A percentile compares a stretch with the other conserved stretches of the same genome.
phyloP scores from a whole-genome alignment of 2,113 vertebrate species.

The Mormoops blainvillei region DNA sequence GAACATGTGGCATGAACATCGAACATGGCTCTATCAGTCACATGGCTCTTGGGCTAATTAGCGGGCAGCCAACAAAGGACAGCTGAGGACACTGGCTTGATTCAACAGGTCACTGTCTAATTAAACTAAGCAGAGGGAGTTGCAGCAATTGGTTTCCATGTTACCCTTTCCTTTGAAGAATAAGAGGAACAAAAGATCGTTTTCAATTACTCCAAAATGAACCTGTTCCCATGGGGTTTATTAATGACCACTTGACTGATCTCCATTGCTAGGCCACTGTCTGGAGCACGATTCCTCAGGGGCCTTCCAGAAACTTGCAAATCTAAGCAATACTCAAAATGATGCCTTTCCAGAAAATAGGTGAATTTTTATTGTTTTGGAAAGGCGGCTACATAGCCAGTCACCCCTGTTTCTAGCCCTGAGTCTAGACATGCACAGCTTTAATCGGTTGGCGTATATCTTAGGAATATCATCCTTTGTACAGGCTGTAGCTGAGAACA shows the following conservation, averaged over 20 bases:
- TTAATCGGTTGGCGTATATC: neutral
- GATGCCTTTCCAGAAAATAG: neutral
- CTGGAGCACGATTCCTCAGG: neutral
- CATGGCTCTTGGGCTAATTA: conserved; percentile 5
- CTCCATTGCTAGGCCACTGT: neutral
- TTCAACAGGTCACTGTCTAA: neutral
- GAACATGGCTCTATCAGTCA: conserved; percentile 11
- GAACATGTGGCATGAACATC: neutral
- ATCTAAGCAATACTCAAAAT: neutral
- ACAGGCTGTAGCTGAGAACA: neutral
- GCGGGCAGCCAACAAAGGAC: neutral
- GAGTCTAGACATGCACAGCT: neutral
- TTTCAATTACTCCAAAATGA: conserved; percentile 11
- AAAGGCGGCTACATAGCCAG: neutral
- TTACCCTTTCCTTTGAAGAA: conserved; percentile 29
- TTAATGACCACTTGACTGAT: neutral
- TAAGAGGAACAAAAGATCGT: neutral
- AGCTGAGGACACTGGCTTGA: neutral
- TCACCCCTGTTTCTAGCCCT: neutral
- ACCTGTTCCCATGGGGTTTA: neutral
- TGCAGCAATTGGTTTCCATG: neutral
- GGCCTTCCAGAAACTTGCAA: neutral
- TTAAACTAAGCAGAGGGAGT: neutral
- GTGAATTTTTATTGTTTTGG: neutral
- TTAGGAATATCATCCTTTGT: neutral